A percentile compares a stretch with the other conserved stretches of the same genome.
These are phyloP conservation scores for Proterorhinus semilunaris DNA, from an alignment of 2,113 vertebrate genomes.

Conservation along the genomic window DNA sequence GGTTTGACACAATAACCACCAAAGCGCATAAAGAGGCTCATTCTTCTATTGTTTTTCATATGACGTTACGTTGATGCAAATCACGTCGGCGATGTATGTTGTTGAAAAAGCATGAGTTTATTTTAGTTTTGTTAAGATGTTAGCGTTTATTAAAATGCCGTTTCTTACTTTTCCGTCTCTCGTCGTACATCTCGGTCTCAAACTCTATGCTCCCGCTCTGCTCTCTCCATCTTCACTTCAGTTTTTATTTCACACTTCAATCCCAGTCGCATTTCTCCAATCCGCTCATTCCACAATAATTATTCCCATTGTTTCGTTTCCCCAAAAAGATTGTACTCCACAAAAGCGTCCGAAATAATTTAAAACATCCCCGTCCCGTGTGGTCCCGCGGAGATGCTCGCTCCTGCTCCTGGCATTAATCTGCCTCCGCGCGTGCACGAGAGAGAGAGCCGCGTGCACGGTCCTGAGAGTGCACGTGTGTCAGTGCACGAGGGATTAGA, in stretches of 20 bases:
- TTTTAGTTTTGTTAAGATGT: too few relatives aligned
- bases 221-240: slow-evolving; percentile 7
- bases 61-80: neutral
- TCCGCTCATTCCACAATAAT: neutral
- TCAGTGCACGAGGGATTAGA: neutral
- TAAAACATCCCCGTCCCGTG: neutral
- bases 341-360: neutral
- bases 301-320: neutral
- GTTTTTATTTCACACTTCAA: neutral
- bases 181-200: slow-evolving; percentile 1
- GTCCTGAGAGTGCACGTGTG: neutral
- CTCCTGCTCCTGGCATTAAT: neutral
- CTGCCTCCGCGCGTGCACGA: neutral
- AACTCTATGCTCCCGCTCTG: neutral
- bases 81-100: neutral
- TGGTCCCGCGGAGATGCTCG: neutral
- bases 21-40: too few relatives aligned
- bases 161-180: slow-evolving; percentile 1
- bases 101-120: neutral
- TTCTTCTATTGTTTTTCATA: too few relatives aligned
- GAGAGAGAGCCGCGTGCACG: neutral
- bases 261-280: neutral
- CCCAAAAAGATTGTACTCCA: neutral
- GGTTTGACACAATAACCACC: too few relatives aligned
- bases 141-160: neutral